These are phyloP conservation scores for Zophobas atratus DNA, from an alignment of 1,140 invertebrate species.

Conservation along the genomic window DNA sequence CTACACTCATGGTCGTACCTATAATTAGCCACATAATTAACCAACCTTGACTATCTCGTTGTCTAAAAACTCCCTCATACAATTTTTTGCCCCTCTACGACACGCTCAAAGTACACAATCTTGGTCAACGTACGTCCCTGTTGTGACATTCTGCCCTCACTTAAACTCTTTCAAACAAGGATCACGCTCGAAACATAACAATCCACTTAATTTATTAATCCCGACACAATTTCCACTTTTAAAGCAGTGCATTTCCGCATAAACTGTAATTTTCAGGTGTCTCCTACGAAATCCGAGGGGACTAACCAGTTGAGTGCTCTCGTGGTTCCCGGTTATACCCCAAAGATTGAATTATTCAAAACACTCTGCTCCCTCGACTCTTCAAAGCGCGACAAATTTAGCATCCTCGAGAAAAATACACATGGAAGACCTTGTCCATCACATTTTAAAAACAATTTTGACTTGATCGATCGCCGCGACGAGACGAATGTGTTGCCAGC, in stretches of 20 bases:
- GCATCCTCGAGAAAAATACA: constrained; percentile 29
- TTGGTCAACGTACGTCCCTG: too few species aligned
- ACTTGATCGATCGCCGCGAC: not conserved
- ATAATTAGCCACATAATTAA: too few species aligned
- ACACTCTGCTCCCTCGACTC: constrained; percentile 23
- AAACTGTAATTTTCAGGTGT: constrained; percentile 25
- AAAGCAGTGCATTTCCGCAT: not conserved
- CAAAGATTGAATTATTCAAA: constrained; percentile 30
- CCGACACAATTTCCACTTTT: constrained; percentile 17
- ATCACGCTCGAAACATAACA: constrained; percentile 9
- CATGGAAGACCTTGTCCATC: constrained; percentile 2
- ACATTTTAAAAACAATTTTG: constrained; percentile 23
- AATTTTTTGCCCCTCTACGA: too few species aligned
- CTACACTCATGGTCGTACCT: too few species aligned
- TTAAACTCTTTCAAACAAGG: not conserved
- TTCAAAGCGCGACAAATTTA: constrained; percentile 19
- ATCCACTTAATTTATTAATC: constrained; percentile 36
- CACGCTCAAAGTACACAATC: too few species aligned
- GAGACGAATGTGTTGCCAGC: not conserved
- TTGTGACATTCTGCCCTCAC: too few species aligned
- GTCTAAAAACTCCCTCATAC: too few species aligned
- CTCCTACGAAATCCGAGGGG: constrained; percentile 19
- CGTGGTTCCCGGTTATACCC: not conserved
- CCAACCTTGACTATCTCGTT: too few species aligned
- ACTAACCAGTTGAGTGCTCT: constrained; percentile 34